phyloP scores from a whole-genome alignment of 2,113 vertebrate genomes.

The Odontophorus gujanensis region DNA sequence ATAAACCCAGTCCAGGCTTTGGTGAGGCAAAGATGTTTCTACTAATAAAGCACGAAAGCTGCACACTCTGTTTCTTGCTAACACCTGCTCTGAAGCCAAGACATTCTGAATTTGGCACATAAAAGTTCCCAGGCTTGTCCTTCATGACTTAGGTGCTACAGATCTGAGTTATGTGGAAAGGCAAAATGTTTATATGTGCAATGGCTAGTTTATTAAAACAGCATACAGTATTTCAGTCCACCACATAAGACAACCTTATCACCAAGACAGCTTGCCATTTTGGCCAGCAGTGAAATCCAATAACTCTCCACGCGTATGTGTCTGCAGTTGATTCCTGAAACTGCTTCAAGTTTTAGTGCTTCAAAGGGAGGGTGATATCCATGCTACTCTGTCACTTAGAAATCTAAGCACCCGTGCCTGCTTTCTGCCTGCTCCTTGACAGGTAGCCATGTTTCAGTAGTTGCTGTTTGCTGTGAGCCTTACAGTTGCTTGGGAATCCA shows the following conservation, averaged over 20 bases:
- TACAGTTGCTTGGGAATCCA: background rate
- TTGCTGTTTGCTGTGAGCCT: background rate
- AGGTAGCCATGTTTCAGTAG: background rate
- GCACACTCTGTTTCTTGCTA: background rate
- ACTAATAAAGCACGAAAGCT: background rate
- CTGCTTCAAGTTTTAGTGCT: background rate
- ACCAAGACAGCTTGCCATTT: background rate
- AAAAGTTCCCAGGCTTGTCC: background rate
- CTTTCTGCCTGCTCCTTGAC: background rate
- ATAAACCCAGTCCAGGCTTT: background rate
- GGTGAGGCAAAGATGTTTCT: background rate
- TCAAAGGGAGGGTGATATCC: background rate
- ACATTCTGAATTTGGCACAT: background rate
- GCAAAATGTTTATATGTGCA: constrained; percentile 9
- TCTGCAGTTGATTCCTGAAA: background rate
- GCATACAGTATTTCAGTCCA: constrained; percentile 3
- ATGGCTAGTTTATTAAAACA: constrained; percentile 51
- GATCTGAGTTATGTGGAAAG: background rate
- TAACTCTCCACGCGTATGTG: background rate
- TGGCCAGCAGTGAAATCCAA: background rate
- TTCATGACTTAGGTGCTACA: background rate
- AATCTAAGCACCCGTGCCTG: background rate
- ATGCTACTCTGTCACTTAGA: background rate
- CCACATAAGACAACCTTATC: background rate
- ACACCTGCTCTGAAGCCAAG: background rate